Conservation (phyloP, 2,797 vertebrate genomes). For the Megaceryle alcyon region DNA sequence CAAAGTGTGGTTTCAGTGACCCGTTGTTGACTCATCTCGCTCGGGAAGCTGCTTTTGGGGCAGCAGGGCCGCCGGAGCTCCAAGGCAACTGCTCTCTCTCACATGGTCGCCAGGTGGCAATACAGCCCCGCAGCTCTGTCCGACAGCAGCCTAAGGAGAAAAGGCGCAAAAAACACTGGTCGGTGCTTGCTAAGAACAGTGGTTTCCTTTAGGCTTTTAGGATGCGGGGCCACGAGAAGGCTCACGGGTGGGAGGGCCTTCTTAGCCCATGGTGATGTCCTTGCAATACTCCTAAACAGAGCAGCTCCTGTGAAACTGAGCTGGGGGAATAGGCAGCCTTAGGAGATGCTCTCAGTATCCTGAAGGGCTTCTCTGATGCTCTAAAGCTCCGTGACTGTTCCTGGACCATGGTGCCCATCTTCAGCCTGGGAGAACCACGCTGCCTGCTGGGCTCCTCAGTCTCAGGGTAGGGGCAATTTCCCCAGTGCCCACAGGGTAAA, state of each 20-base stretch:
- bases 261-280: background rate
- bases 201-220: background rate
- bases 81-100: background rate
- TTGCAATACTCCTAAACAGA: background rate
- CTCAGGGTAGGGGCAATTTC: fast-evolving
- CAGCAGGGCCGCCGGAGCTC: background rate
- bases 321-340: no score
- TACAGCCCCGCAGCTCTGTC: background rate
- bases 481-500: fast-evolving
- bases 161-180: fast-evolving
- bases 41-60: background rate
- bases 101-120: background rate
- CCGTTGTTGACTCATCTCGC: fast-evolving
- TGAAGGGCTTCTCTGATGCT: fast-evolving
- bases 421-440: background rate
- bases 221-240: background rate
- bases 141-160: fast-evolving
- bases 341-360: background rate
- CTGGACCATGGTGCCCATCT: fast-evolving
- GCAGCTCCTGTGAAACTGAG: background rate
- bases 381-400: fast-evolving
- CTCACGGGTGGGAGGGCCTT: fast-evolving
- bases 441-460: background rate
- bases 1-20: fast-evolving
- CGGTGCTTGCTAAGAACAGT: fast-evolving